A percentile compares a stretch with the other conserved stretches of the same genome.
These are phyloP conservation scores for Heliconius congener DNA, from an alignment of 1,140 invertebrate species.

Conservation along the genomic window DNA sequence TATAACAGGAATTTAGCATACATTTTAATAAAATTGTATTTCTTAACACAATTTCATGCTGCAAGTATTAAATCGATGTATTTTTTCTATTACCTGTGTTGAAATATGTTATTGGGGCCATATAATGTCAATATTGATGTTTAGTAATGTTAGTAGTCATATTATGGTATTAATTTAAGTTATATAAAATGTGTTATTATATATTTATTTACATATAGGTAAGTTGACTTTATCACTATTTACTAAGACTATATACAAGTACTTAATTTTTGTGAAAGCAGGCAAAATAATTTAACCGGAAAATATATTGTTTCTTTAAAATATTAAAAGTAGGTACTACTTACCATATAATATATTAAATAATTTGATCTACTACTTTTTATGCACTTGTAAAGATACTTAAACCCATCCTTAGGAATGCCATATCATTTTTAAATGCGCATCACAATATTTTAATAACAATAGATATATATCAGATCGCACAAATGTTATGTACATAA, in stretches of 20 bases:
- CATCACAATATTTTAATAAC: not conserved
- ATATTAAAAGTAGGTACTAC: not conserved
- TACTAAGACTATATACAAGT: conserved; percentile 1
- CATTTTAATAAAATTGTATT: not conserved
- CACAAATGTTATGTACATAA: not conserved
- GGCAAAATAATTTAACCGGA: not conserved
- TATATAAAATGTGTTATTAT: not conserved
- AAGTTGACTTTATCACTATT: conserved; percentile 11
- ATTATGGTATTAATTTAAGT: conserved; percentile 2
- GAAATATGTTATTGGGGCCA: conserved; percentile 5
- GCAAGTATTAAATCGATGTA: not conserved
- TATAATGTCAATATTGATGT: conserved; percentile 7
- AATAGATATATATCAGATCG: not conserved
- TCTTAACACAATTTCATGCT: not conserved
- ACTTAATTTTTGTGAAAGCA: conserved; percentile 9
- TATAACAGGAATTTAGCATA: not conserved
- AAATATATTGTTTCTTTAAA: not conserved
- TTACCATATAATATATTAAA: not conserved
- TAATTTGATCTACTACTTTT: not conserved
- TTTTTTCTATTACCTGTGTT: not conserved
- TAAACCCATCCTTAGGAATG: not conserved
- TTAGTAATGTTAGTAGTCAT: conserved; percentile 7
- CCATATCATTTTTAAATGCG: not conserved
- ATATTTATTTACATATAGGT: conserved; percentile 6
- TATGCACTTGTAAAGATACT: not conserved